Percentiles rank a stretch among this genome's conserved stretches.
Conservation (phyloP, 2,797 vertebrate species). For the Pantherophis vulpinus region DNA sequence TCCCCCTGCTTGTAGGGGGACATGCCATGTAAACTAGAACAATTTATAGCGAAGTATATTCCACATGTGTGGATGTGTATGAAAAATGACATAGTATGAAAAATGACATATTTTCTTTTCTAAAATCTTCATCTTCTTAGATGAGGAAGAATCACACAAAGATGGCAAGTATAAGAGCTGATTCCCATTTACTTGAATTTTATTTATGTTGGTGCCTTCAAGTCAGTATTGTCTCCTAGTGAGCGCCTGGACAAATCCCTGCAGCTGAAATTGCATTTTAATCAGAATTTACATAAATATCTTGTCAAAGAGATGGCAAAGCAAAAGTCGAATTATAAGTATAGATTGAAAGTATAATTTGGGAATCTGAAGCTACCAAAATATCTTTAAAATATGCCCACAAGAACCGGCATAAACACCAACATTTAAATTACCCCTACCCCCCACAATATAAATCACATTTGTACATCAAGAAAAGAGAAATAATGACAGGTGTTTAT, state of each 20-base stretch:
- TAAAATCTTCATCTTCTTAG: background rate
- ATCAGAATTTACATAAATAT: background rate
- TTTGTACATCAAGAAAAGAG: background rate
- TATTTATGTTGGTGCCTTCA: background rate
- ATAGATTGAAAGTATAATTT: background rate
- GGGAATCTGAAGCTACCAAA: background rate
- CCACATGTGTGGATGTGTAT: background rate
- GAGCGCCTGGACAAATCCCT: background rate
- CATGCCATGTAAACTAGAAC: background rate
- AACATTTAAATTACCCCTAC: background rate
- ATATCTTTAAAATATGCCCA: background rate
- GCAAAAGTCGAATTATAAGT: background rate
- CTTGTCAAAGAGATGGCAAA: background rate
- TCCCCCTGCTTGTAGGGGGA: background rate
- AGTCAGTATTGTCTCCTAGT: background rate
- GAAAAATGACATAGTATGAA: background rate
- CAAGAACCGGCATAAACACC: background rate
- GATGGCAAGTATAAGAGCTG: background rate
- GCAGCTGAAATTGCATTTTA: background rate
- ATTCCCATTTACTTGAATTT: background rate
- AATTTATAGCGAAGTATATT: background rate
- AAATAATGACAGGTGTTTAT: background rate
- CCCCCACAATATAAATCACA: background rate
- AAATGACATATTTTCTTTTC: background rate
- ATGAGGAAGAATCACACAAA: background rate